Conservation (phyloP, 2,113 vertebrate species). For the Bothrops jararaca region DNA sequence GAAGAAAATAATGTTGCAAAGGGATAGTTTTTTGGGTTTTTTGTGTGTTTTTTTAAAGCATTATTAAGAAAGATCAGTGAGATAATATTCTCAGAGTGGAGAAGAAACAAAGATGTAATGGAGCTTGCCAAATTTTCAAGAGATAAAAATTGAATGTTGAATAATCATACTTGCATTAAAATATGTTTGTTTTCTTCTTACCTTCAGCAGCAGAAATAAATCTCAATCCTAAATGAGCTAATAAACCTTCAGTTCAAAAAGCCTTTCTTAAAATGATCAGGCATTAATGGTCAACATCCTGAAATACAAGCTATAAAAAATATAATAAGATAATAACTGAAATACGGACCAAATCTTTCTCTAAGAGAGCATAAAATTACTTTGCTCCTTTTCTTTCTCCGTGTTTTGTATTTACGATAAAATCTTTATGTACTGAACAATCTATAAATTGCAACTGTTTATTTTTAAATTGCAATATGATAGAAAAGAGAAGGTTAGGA, state of each 20-base stretch:
- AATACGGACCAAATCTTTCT: neutral
- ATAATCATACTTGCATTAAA: neutral
- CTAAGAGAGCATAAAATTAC: neutral
- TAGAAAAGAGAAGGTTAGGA: neutral
- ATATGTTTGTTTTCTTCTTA: neutral
- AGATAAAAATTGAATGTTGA: neutral
- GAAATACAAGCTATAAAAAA: neutral
- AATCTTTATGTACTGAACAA: neutral
- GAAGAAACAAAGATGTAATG: neutral
- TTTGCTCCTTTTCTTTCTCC: neutral
- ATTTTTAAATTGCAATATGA: neutral
- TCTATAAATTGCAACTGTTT: neutral
- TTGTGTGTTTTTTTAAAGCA: too few relatives aligned
- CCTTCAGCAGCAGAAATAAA: neutral
- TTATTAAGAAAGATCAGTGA: neutral
- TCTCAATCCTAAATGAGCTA: neutral
- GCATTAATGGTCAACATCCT: slow-evolving; percentile 2
- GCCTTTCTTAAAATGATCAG: neutral
- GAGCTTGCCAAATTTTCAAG: neutral
- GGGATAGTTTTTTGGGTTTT: neutral
- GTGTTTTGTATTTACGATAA: neutral
- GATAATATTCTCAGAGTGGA: neutral
- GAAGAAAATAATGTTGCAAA: neutral
- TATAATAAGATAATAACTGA: neutral
- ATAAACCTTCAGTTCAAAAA: neutral